phyloP scores from a whole-genome alignment of 2,888 invertebrate species.

The Drosophila hamatofila region DNA sequence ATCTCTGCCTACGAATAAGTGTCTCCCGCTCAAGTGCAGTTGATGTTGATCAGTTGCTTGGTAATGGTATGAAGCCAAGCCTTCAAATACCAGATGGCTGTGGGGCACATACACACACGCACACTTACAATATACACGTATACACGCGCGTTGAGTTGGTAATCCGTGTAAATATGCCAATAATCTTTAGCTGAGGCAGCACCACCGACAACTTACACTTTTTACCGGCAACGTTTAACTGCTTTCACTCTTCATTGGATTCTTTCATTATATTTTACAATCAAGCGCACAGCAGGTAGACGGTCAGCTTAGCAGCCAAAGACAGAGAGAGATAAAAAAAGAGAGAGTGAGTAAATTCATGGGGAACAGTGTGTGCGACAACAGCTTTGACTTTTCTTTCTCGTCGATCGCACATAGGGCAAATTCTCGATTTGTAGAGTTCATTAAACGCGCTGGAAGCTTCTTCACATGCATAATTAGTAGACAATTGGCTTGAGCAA shows the following conservation, averaged over 20 bases:
- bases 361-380: too few relatives aligned
- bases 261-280: slow-evolving; percentile 56
- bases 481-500: too few relatives aligned
- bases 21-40: slow-evolving; percentile 8
- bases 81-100: slow-evolving; percentile 32
- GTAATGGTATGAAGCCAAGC: slow-evolving; percentile 33
- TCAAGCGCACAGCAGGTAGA: slow-evolving; percentile 18
- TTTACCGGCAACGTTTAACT: slow-evolving; percentile 59
- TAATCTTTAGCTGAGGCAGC: slow-evolving; percentile 57
- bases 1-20: slow-evolving; percentile 11
- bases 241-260: slow-evolving; percentile 76
- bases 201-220: slow-evolving; percentile 63
- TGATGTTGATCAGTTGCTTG: slow-evolving; percentile 26
- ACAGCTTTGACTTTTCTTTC: too few relatives aligned
- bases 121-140: slow-evolving; percentile 9
- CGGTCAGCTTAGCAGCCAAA: slow-evolving; percentile 13
- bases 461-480: too few relatives aligned
- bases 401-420: too few relatives aligned
- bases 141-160: slow-evolving; percentile 13
- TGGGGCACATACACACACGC: neutral
- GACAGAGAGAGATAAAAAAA: neutral
- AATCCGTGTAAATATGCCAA: slow-evolving; percentile 62
- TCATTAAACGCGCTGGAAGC: too few relatives aligned
- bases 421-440: too few relatives aligned
- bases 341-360: too few relatives aligned